These are phyloP conservation scores for Callionymus lyra DNA, from an alignment of 2,113 vertebrate species.

Conservation along the genomic window DNA sequence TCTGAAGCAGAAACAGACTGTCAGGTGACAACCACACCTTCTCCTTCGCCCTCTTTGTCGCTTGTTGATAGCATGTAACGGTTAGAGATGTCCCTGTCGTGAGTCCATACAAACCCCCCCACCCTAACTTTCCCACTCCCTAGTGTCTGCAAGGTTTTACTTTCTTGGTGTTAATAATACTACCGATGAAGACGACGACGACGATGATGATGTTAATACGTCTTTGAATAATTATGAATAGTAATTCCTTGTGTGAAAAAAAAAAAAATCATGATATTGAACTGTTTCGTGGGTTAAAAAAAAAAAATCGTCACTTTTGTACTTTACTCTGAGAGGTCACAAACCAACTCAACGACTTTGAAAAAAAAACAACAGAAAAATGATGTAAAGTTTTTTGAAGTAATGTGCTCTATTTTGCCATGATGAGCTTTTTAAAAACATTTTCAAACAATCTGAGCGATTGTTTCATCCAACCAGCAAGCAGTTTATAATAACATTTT, in stretches of 20 bases:
- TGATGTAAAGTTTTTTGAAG: conserved; percentile 54
- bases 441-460: conserved; percentile 36
- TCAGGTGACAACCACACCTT: conserved; percentile 27
- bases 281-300: conserved; percentile 23
- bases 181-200: conserved; percentile 32
- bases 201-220: conserved; percentile 65
- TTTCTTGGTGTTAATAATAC: conserved; percentile 74
- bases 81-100: conserved; percentile 74
- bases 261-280: conserved; percentile 46
- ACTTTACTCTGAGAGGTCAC: conserved; percentile 56
- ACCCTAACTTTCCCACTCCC: conserved; percentile 19
- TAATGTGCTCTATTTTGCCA: conserved; percentile 66
- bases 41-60: conserved; percentile 55
- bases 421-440: conserved; percentile 65
- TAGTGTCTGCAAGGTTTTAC: conserved; percentile 71
- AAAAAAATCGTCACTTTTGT: conserved; percentile 50
- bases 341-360: conserved; percentile 40
- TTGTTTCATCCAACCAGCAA: conserved; percentile 34
- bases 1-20: conserved; percentile 53
- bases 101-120: conserved; percentile 45
- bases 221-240: conserved; percentile 70
- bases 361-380: conserved; percentile 24
- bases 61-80: conserved; percentile 78
- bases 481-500: conserved; percentile 52
- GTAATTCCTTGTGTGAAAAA: conserved; percentile 61